Evolutionary conservation across 1,140 invertebrate species (phyloP).

Genomic region (Saccostrea cuccullata): DNA sequence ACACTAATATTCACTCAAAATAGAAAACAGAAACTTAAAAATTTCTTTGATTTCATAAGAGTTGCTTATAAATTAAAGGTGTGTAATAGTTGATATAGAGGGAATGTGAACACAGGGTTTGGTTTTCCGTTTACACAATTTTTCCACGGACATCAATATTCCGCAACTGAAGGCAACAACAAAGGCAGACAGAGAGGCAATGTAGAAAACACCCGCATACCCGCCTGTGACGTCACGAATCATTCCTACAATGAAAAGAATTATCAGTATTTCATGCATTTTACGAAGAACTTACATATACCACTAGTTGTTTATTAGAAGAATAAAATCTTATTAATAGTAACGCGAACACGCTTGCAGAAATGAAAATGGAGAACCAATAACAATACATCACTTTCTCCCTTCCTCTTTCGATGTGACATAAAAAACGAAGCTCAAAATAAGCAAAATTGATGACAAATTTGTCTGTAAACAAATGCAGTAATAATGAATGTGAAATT

Average conservation of each 20-base stretch:
- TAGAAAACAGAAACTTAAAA: too few relatives aligned
- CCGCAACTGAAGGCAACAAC: background rate
- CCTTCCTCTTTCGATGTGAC: background rate
- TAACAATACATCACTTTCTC: background rate
- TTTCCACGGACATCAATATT: background rate
- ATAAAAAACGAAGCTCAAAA: background rate
- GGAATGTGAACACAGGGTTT: background rate
- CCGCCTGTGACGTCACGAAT: conserved; percentile 15
- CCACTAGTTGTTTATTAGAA: too few relatives aligned
- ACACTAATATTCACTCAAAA: too few relatives aligned
- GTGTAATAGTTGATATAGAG: background rate
- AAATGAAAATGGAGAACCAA: too few relatives aligned
- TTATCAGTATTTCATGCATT: background rate
- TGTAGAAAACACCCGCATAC: background rate
- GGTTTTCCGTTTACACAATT: background rate
- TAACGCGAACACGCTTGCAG: too few relatives aligned
- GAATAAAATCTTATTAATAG: too few relatives aligned
- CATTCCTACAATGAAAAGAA: background rate
- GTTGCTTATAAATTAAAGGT: background rate
- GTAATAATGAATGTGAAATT: background rate
- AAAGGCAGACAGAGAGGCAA: background rate
- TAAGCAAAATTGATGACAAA: background rate
- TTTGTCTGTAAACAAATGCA: too few relatives aligned
- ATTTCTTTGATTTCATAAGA: too few relatives aligned
- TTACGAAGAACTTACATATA: too few relatives aligned